Base-by-base conservation (phyloP, 2,888 invertebrate genomes). In the Caenorhabditis virilis region DNA sequence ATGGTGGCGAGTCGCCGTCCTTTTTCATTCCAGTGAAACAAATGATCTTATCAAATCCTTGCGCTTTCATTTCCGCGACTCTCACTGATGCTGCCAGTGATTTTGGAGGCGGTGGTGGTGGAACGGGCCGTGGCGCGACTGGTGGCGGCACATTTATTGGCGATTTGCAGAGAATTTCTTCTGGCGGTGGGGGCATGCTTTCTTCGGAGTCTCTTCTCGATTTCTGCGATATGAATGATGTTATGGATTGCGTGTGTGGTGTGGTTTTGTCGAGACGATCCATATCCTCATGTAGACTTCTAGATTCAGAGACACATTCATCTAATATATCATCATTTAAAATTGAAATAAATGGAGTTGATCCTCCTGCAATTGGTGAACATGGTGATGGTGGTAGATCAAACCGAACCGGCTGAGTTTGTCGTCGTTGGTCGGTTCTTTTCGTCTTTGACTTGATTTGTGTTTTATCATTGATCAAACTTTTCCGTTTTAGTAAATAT, bases 391-490 rank as follows among this genome's bases (percentile, higher is more conserved):
- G 70, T 9, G 78, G 76, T 2, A 72, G 55, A 39, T 74, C 69
- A 46, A 78, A 69, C 22, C 75, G 82, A 11, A 85, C 65, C 72
- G 78, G 64, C 75, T 81, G 77, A 74, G 84, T 61, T 81, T 77
- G 55, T 69, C 79, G 65, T 83, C 85, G 16, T 78, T 84, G 73
- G 83, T 85, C 72, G 80, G 83, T 58, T 77, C 84, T 51, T 36
- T 62, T 66, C 2, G 57, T 51, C 33, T 66, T 60, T 0, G 49
- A 26, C 30, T 61, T 67, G 23, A 58, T 51, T 7, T 62, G 41
- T n/a, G 70, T 58, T 20, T 77, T 59, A 27, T 82, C 82, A 4
- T 75, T 74, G 33, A 78, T 71, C 49, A 78, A 50, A 6, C 77
- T 76, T 13, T 79, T 54, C 15, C 75, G 46, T n/a, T 79, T 47